These are phyloP conservation scores for Spodoptera exigua DNA, from an alignment of 2,888 invertebrate species.

Conservation along the genomic window DNA sequence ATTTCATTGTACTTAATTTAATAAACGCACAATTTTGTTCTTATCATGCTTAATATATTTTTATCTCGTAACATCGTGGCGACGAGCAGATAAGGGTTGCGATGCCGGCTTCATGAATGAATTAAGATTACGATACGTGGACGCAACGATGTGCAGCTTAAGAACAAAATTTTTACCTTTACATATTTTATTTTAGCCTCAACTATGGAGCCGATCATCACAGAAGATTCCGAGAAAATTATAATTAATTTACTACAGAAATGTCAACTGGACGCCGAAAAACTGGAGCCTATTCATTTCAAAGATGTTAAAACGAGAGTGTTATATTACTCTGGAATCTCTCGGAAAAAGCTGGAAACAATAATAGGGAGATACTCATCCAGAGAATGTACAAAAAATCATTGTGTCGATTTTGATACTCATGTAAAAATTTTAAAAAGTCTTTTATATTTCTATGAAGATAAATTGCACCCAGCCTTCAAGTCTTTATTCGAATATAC, in stretches of 20 bases:
- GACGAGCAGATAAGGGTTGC: too few relatives aligned
- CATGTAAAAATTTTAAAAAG: conserved; percentile 54
- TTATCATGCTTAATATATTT: too few relatives aligned
- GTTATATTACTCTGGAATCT: conserved; percentile 61
- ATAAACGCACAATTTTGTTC: too few relatives aligned
- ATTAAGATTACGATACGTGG: too few relatives aligned
- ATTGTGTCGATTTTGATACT: conserved; percentile 47
- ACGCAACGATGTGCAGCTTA: too few relatives aligned
- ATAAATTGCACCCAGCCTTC: conserved; percentile 34
- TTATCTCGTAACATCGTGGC: too few relatives aligned
- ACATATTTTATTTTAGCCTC: too few relatives aligned
- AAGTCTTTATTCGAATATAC: conserved; percentile 39
- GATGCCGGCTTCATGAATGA: too few relatives aligned
- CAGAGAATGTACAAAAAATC: conserved; percentile 12
- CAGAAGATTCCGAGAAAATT: conserved; percentile 12
- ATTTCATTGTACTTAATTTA: too few relatives aligned
- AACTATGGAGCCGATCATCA: too few relatives aligned
- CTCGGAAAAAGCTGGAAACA: conserved; percentile 36
- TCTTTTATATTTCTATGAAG: conserved; percentile 48
- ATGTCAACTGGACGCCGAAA: conserved; percentile 61
- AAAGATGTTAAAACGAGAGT: conserved; percentile 59
- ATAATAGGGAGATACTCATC: conserved; percentile 21
- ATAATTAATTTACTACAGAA: conserved; percentile 54
- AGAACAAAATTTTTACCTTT: too few relatives aligned
- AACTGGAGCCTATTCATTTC: conserved; percentile 51